phyloP scores from a whole-genome alignment of 2,113 vertebrate species.

The Tympanuchus pallidicinctus region DNA sequence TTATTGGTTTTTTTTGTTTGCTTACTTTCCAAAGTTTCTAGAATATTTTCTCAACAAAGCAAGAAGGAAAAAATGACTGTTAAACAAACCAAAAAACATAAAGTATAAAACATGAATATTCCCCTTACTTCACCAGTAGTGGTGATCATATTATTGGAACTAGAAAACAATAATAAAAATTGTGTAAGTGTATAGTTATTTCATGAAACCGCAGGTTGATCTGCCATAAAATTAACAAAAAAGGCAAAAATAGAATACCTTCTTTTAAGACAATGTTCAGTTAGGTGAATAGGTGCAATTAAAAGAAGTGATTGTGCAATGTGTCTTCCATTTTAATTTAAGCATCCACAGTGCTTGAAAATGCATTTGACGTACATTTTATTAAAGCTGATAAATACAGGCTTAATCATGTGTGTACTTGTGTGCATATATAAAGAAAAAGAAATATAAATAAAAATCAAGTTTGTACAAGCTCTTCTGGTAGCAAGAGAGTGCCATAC shows the following conservation, averaged over 20 bases:
- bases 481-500: neutral
- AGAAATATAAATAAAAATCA: neutral
- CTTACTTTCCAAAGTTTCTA: neutral
- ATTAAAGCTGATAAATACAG: neutral
- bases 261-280: neutral
- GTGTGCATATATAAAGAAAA: neutral
- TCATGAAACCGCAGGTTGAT: neutral
- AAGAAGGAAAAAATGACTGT: neutral
- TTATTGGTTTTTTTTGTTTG: neutral
- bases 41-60: neutral
- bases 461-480: neutral
- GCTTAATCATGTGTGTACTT: neutral
- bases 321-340: conserved; percentile 28
- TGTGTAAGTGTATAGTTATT: neutral
- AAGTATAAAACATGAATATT: neutral
- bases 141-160: neutral
- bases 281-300: conserved; percentile 1
- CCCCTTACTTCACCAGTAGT: neutral
- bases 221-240: neutral
- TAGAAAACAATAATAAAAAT: neutral
- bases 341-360: neutral
- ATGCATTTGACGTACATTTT: neutral
- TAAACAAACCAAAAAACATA: neutral
- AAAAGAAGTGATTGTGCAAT: neutral
- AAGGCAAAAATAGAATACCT: neutral